Conservation (phyloP, 2,888 invertebrate species). For the Phoronis australis region DNA sequence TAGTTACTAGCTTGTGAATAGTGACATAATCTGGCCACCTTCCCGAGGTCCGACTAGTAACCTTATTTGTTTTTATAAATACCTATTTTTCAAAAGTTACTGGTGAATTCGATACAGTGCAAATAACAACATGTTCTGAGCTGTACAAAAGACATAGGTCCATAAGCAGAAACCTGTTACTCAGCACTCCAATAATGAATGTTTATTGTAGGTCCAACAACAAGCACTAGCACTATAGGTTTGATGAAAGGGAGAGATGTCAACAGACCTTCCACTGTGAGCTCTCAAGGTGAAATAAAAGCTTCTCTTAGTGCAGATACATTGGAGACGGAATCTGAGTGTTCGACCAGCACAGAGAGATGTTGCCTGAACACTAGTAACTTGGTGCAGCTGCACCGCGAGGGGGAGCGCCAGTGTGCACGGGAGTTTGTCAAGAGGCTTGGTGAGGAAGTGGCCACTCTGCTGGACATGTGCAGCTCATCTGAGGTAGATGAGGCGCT, state of each 20-base stretch:
- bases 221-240: neutral
- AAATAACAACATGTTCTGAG: no score
- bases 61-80: no score
- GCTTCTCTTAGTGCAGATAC: neutral
- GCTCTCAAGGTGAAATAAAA: neutral
- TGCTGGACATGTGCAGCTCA: constrained; percentile 70
- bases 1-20: no score
- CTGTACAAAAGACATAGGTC: no score
- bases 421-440: constrained; percentile 75
- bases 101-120: no score
- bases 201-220: no score
- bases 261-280: neutral
- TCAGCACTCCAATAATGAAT: no score
- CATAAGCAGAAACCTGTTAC: no score
- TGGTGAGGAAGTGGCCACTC: constrained; percentile 69
- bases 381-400: constrained; percentile 19
- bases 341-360: neutral
- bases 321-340: neutral
- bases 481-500: constrained; percentile 86
- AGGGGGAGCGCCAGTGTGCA: constrained; percentile 75
- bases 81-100: no score
- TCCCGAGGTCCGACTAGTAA: no score
- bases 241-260: neutral
- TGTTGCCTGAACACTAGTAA: no score
- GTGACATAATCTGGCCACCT: no score